Evolutionary conservation across 2,113 vertebrate genomes (phyloP).

Genomic region (Gymnarchus niloticus): DNA sequence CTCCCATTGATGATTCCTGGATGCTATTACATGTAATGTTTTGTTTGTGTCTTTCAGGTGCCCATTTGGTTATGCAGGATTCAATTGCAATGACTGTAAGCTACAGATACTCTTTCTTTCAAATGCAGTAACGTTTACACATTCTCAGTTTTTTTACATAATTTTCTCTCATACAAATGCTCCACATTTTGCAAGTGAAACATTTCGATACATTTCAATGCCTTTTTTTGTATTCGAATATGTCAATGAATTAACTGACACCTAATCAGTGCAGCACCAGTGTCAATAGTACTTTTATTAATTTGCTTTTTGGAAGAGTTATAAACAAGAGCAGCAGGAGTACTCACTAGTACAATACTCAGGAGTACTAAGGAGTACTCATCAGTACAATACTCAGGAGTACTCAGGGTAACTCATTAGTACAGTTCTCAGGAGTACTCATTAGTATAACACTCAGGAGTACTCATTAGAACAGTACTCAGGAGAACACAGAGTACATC

Average conservation of each 20-base stretch:
- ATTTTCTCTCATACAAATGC: not conserved
- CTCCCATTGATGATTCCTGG: not conserved
- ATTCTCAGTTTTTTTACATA: not conserved
- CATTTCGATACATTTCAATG: not conserved
- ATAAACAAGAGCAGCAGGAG: too few relatives aligned
- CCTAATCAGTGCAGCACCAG: not conserved
- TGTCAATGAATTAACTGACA: not conserved
- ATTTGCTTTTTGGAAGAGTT: too few relatives aligned
- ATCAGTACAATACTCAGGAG: too few relatives aligned
- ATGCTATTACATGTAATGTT: constrained; percentile 1
- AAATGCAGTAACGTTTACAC: not conserved
- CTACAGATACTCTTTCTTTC: not conserved
- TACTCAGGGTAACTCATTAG: too few relatives aligned
- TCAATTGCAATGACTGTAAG: constrained; percentile 60
- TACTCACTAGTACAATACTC: too few relatives aligned
- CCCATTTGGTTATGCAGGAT: constrained; percentile 50
- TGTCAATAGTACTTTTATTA: not conserved
- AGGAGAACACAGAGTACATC: not conserved
- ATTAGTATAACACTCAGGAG: too few relatives aligned
- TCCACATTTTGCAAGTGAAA: too few relatives aligned
- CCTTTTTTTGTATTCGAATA: not conserved
- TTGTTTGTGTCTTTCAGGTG: constrained; percentile 52
- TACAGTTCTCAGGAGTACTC: too few relatives aligned
- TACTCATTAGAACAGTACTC: too few relatives aligned
- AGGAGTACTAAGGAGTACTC: too few relatives aligned